Conservation (phyloP, 2,113 vertebrate species). For the Hemiscyllium ocellatum region DNA sequence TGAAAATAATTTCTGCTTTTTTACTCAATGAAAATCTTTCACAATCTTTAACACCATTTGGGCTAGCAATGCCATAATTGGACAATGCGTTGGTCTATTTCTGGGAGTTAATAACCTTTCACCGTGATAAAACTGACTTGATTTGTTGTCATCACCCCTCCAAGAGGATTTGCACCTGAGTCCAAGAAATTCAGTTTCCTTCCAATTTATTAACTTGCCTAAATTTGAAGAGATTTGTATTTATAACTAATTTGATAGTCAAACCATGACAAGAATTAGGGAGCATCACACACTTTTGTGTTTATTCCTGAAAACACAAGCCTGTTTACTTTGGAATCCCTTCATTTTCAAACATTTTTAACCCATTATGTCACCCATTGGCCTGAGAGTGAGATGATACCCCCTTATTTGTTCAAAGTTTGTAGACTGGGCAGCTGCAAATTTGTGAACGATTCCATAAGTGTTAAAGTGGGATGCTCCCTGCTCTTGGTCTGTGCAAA, state of each 20-base stretch:
- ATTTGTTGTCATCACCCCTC: not conserved
- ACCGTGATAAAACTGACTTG: not conserved
- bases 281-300: not conserved
- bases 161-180: not conserved
- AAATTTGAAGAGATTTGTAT: not conserved
- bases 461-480: not conserved
- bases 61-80: not conserved
- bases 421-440: not conserved
- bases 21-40: not conserved
- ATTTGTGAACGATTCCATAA: not conserved
- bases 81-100: not conserved
- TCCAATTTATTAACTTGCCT: not conserved
- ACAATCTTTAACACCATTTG: not conserved
- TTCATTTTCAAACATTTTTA: not conserved
- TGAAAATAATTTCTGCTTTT: not conserved
- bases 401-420: not conserved
- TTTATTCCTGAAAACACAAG: not conserved
- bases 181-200: not conserved
- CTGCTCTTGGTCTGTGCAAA: not conserved
- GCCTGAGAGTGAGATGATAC: not conserved
- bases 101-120: not conserved
- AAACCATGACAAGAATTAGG: not conserved
- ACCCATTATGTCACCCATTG: not conserved
- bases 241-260: not conserved
- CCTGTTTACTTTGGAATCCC: not conserved